Conservation (phyloP, 1,140 invertebrate genomes). For the Caenorhabditis remanei region DNA sequence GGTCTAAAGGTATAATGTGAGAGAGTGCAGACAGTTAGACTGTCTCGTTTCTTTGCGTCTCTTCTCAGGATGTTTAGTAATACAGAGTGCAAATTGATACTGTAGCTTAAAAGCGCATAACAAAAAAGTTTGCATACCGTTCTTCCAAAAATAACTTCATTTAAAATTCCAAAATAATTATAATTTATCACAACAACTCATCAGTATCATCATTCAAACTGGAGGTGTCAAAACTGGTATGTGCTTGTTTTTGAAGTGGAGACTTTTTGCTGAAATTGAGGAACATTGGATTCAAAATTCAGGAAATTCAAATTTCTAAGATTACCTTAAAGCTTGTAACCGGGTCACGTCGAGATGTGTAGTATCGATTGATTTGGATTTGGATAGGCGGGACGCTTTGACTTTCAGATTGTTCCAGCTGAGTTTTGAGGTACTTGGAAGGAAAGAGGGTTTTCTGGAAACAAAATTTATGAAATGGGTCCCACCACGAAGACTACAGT, state of each 20-base stretch:
- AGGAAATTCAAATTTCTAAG: neutral
- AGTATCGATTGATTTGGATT: conserved; percentile 47
- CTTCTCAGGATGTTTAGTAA: no score
- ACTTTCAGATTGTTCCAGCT: conserved; percentile 60
- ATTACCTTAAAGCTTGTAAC: conserved; percentile 33
- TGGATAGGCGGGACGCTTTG: neutral
- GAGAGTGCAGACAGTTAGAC: no score
- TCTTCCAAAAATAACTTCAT: no score
- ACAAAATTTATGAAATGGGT: neutral
- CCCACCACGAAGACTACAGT: neutral
- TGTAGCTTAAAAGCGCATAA: no score
- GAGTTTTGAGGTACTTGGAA: conserved; percentile 25
- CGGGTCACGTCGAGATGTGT: conserved; percentile 37
- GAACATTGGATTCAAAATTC: neutral
- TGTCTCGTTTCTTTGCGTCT: no score
- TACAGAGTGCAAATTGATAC: no score
- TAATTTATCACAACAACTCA: conserved; percentile 24
- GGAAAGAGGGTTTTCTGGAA: conserved; percentile 61
- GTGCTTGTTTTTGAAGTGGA: conserved; percentile 37
- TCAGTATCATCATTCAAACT: conserved; percentile 42
- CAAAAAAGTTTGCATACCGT: no score
- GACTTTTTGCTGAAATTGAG: conserved; percentile 29
- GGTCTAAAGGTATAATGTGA: no score
- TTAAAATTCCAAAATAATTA: neutral
- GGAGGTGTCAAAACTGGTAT: conserved; percentile 28